These are phyloP conservation scores for Xanthorhoe designata DNA, from an alignment of 2,888 invertebrate genomes.

Conservation along the genomic window DNA sequence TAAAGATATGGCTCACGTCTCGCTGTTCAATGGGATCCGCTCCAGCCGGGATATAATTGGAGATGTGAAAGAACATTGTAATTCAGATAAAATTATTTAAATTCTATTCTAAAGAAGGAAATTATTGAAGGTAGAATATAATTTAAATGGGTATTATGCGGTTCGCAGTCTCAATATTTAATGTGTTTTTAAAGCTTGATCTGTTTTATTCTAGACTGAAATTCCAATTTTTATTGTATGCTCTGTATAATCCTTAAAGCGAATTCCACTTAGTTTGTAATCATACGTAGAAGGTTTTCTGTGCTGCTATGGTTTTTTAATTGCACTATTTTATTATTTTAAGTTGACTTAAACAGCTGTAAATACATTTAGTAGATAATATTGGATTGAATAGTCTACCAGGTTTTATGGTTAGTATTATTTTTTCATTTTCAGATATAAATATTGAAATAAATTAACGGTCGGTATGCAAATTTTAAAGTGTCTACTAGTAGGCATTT, in stretches of 20 bases:
- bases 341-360: too few species aligned
- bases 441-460: too few species aligned
- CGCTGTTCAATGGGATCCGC: constrained; percentile 35
- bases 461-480: too few species aligned
- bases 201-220: background rate
- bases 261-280: background rate
- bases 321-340: too few species aligned
- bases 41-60: constrained; percentile 34
- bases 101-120: constrained; percentile 16
- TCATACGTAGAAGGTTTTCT: too few species aligned
- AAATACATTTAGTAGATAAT: too few species aligned
- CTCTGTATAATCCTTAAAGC: background rate
- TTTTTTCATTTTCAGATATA: too few species aligned
- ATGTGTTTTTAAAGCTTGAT: background rate
- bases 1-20: constrained; percentile 48
- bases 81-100: constrained; percentile 38
- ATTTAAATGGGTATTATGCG: constrained; percentile 19
- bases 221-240: background rate
- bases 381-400: too few species aligned
- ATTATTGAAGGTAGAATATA: constrained; percentile 11
- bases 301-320: too few species aligned
- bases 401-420: too few species aligned
- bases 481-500: too few species aligned
- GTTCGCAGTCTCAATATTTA: background rate
- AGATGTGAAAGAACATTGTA: constrained; percentile 37